Percentiles rank a stretch among this genome's conserved stretches.
Evolutionary conservation across 2,888 invertebrate species (phyloP).

Genomic region (Allophyes oxyacanthae): DNA sequence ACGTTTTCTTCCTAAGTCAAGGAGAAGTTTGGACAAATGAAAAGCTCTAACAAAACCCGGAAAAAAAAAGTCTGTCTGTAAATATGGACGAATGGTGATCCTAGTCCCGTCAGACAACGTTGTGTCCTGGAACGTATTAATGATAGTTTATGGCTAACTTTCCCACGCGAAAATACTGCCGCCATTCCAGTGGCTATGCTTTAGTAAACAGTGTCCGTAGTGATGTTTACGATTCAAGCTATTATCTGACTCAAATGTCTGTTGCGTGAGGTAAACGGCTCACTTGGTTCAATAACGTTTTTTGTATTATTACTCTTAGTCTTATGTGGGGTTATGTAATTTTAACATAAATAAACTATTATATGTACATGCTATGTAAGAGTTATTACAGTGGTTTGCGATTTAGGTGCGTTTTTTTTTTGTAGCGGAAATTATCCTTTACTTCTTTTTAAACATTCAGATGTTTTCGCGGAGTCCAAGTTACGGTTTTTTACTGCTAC

Average conservation of each 20-base stretch:
- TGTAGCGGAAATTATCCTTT: too few species aligned
- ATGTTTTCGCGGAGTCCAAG: too few species aligned
- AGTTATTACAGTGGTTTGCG: background rate
- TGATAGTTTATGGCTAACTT: background rate
- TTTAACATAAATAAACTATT: conserved; percentile 46
- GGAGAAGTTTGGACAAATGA: too few species aligned
- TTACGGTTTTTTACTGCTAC: too few species aligned
- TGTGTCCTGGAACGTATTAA: too few species aligned
- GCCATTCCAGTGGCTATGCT: conserved; percentile 5
- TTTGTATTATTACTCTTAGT: conserved; percentile 44
- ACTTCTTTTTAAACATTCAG: too few species aligned
- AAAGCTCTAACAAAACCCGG: too few species aligned
- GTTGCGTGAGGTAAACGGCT: conserved; percentile 49
- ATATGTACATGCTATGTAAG: conserved; percentile 25
- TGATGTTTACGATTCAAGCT: conserved; percentile 21
- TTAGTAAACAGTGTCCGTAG: conserved; percentile 28
- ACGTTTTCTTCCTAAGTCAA: too few species aligned
- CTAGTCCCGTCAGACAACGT: too few species aligned
- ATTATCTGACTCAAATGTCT: conserved; percentile 31
- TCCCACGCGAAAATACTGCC: conserved; percentile 1
- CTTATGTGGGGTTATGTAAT: conserved; percentile 48
- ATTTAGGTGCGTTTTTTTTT: too few species aligned
- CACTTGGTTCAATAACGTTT: conserved; percentile 42
- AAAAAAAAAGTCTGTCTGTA: too few species aligned
- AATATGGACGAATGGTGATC: too few species aligned